A percentile compares a stretch with the other conserved stretches of the same genome.
phyloP scores from a whole-genome alignment of 2,888 invertebrate species.

The Drosophila nr. perissopoda region DNA sequence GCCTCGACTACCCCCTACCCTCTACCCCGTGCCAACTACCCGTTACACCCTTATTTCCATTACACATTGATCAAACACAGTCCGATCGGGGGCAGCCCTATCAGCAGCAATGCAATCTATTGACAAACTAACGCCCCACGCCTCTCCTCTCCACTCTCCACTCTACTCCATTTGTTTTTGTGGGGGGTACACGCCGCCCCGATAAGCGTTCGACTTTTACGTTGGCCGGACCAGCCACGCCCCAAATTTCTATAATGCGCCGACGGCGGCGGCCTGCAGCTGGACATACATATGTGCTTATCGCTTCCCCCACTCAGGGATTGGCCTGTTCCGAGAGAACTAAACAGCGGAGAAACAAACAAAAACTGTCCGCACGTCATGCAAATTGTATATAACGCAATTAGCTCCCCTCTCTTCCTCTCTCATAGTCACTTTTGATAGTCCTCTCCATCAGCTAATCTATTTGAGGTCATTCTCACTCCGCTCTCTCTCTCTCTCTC shows the following conservation, averaged over 20 bases:
- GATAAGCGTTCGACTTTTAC: constrained; percentile 37
- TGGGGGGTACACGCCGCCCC: constrained; percentile 25
- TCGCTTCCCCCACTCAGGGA: constrained; percentile 19
- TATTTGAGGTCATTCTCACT: constrained; percentile 37
- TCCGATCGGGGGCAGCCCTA: constrained; percentile 6
- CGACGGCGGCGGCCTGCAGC: constrained; percentile 15
- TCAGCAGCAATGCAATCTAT: constrained; percentile 27
- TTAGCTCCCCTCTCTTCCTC: constrained; percentile 9
- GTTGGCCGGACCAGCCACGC: constrained; percentile 29
- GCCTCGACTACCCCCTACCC: background rate
- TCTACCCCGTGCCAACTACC: background rate
- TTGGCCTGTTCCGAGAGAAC: constrained; percentile 34
- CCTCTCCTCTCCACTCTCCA: background rate
- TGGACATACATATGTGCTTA: constrained; percentile 27
- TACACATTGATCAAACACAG: background rate
- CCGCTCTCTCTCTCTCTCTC: constrained; percentile 16
- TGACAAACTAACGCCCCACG: background rate
- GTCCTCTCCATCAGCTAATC: constrained; percentile 1
- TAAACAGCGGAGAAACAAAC: constrained; percentile 21
- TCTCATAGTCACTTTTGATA: background rate
- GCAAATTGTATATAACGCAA: constrained; percentile 48
- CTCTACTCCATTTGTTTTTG: background rate
- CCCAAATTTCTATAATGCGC: constrained; percentile 35
- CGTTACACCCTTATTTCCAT: background rate
- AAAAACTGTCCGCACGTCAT: constrained; percentile 30